These are phyloP conservation scores for Eriosoma lanigerum DNA, from an alignment of 1,140 invertebrate species.

Conservation along the genomic window DNA sequence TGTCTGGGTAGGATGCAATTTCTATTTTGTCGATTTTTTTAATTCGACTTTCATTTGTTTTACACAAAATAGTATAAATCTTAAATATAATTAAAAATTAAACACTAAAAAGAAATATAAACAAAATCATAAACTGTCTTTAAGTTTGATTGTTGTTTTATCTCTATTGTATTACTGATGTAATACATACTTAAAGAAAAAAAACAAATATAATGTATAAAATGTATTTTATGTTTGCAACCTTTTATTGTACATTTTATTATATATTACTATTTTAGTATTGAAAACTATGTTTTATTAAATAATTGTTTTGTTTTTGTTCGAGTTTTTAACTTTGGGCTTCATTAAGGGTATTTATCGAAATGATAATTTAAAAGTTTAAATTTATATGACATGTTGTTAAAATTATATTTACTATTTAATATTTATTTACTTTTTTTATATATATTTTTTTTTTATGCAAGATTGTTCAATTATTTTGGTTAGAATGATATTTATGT, in stretches of 20 bases:
- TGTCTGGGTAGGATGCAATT: constrained; percentile 49
- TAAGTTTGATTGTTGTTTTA: neutral
- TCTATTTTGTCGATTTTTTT: constrained; percentile 30
- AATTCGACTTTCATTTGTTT: constrained; percentile 30
- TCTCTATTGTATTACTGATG: neutral
- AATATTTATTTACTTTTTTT: constrained; percentile 34
- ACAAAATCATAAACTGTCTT: neutral
- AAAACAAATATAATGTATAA: constrained; percentile 14
- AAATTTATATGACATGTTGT: constrained; percentile 46
- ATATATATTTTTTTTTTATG: constrained; percentile 37
- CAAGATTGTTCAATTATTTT: constrained; percentile 49
- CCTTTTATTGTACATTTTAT: constrained; percentile 40
- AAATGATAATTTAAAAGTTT: constrained; percentile 37
- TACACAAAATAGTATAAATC: constrained; percentile 27
- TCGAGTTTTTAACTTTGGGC: constrained; percentile 44
- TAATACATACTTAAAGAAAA: neutral
- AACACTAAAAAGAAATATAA: neutral
- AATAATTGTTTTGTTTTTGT: constrained; percentile 50
- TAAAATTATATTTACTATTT: constrained; percentile 51
- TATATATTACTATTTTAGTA: constrained; percentile 31
- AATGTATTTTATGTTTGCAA: constrained; percentile 25
- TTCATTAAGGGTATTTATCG: constrained; percentile 48
- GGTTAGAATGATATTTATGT: constrained; percentile 33
- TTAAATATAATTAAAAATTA: neutral
- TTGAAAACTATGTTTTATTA: constrained; percentile 40